phyloP scores from a whole-genome alignment of 2,113 vertebrate species.

The Pangasianodon hypophthalmus region DNA sequence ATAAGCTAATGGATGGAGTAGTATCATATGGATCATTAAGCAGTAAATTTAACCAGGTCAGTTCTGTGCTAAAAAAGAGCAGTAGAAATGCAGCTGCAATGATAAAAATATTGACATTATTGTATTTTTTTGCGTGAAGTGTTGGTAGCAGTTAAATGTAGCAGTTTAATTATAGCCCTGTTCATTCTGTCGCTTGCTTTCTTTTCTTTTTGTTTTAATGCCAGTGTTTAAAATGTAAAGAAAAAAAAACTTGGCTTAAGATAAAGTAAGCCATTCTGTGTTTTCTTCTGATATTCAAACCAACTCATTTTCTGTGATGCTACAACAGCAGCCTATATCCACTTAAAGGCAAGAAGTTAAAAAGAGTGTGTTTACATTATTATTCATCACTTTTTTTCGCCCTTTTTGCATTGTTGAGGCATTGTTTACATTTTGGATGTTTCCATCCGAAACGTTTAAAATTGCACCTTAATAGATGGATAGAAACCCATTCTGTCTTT shows the following conservation, averaged over 20 bases:
- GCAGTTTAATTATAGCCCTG: neutral
- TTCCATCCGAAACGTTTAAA: neutral
- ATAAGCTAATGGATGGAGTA: neutral
- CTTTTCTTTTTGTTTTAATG: neutral
- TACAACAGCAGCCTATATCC: neutral
- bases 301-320: neutral
- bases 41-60: too few relatives aligned
- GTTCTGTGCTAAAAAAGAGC: too few relatives aligned
- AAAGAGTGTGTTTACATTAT: neutral
- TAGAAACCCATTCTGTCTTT: neutral
- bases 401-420: neutral
- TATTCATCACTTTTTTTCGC: neutral
- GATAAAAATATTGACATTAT: neutral
- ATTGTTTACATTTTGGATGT: neutral
- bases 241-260: neutral
- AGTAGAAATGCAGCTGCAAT: neutral
- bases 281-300: neutral
- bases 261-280: neutral
- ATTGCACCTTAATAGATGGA: neutral
- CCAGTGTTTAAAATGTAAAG: neutral
- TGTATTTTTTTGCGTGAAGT: neutral
- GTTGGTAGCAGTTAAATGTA: neutral
- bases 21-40: neutral
- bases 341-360: too few relatives aligned
- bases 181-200: neutral